These are phyloP conservation scores for Stratiolaelaps scimitus DNA, from an alignment of 1,140 invertebrate species.

Conservation along the genomic window DNA sequence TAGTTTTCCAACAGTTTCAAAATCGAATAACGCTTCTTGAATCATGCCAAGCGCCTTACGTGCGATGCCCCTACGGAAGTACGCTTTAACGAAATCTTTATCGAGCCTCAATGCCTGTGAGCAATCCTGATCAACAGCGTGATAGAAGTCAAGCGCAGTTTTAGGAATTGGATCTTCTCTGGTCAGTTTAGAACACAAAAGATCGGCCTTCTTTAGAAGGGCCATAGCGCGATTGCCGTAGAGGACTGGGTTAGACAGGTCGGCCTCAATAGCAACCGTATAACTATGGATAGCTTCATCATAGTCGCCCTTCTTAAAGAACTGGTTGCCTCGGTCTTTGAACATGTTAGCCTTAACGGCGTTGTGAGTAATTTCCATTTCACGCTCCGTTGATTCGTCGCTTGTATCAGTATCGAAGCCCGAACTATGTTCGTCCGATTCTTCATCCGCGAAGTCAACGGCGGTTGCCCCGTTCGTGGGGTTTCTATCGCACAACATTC, in stretches of 20 bases:
- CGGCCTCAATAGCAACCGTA: conserved; percentile 58
- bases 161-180: not conserved
- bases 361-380: conserved; percentile 19
- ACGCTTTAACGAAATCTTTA: conserved; percentile 62
- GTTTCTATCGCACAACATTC: too few relatives aligned
- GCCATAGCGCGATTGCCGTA: conserved; percentile 78
- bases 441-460: too few relatives aligned
- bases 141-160: conserved; percentile 47
- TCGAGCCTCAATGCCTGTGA: conserved; percentile 56
- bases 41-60: conserved; percentile 51
- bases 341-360: conserved; percentile 14
- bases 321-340: conserved; percentile 53
- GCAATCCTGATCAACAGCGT: conserved; percentile 62
- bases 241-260: conserved; percentile 63
- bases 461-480: too few relatives aligned
- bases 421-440: too few relatives aligned
- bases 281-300: conserved; percentile 65
- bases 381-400: not conserved
- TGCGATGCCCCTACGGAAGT: conserved; percentile 57
- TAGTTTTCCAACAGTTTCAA: conserved; percentile 51
- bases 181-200: not conserved
- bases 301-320: conserved; percentile 63
- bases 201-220: conserved; percentile 64
- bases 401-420: too few relatives aligned
- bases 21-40: conserved; percentile 53